Conservation (phyloP, 2,888 invertebrate species). For the Apeira syringaria region DNA sequence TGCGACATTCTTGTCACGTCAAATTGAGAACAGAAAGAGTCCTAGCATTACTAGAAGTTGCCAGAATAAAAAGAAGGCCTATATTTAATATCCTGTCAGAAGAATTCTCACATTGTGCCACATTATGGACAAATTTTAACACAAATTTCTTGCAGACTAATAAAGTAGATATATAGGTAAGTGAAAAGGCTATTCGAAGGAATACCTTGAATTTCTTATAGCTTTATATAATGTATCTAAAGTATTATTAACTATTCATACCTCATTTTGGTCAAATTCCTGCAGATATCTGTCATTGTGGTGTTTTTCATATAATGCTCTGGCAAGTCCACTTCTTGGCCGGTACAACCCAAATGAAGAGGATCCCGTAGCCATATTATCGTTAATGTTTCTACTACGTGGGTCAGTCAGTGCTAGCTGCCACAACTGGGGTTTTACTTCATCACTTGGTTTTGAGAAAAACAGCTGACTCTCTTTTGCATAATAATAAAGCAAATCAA, state of each 20-base stretch:
- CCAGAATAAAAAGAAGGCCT: too few species aligned
- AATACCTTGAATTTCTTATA: too few species aligned
- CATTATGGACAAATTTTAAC: too few species aligned
- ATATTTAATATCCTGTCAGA: too few species aligned
- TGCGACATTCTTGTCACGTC: too few species aligned
- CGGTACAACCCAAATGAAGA: constrained; percentile 79
- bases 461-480: constrained; percentile 51
- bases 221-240: too few species aligned
- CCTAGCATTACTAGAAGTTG: too few species aligned
- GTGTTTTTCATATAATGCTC: constrained; percentile 89
- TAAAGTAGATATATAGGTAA: too few species aligned
- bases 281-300: constrained; percentile 87
- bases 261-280: constrained; percentile 87
- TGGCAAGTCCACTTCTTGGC: constrained; percentile 88
- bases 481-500: constrained; percentile 58
- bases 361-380: constrained; percentile 60
- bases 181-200: too few species aligned
- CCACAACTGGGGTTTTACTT: constrained; percentile 33
- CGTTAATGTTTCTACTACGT: constrained; percentile 33
- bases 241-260: constrained; percentile 66
- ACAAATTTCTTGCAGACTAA: too few species aligned
- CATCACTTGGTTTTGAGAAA: constrained; percentile 47
- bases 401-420: constrained; percentile 30
- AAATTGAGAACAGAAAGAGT: too few species aligned
- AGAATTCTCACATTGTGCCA: too few species aligned